Base-by-base conservation (phyloP, 2,888 invertebrate genomes). In the Fragum sueziense region DNA sequence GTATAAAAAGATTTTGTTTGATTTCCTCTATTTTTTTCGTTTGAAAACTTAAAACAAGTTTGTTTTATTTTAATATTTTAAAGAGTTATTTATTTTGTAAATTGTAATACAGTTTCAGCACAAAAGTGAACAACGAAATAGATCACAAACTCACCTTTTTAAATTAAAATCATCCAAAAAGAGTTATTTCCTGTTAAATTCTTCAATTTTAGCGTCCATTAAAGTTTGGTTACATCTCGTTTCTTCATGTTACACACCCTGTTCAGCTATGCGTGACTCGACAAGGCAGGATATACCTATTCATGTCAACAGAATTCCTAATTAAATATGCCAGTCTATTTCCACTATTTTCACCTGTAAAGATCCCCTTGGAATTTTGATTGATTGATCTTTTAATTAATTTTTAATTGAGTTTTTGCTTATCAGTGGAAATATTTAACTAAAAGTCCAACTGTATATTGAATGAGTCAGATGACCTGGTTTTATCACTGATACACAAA, bases 381-480 rank as follows among this genome's bases (percentile, higher is more conserved):
- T 14, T 47, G n/a, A n/a, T 47, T 47, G 47, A 14, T 47, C 47
- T 47, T 47, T 47, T 47, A 47, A 47, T 47, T 47, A 47, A 14
- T 47, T 47, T 47, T 9, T 20, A n/a, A 47, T 47, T 47, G 47
- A 20, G n/a, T 9, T 47, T 47, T 47, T 47, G 47, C 47, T 47
- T 47, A 47, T 47, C 47, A 47, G 47, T 47, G 14, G 47, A 37
- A 37, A 20, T 14, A 47, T 47, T n/a, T 47, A 47, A 47, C n/a
- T 14, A 47, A 14, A 47, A 47, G 4, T 47, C 47, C 47, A 47
- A 47, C 14, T 47, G 29, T 57, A 25, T 57, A 29, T 62, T n/a
- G 62, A 41, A 65, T 65, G 65, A 65, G 41, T 65, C 65, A 37
- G 27, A 2, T 65, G 65, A 65, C 65, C 65, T 65, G 65, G 65